Base-by-base conservation (phyloP, 2,888 invertebrate genomes). In the Clistopyga incitator region DNA sequence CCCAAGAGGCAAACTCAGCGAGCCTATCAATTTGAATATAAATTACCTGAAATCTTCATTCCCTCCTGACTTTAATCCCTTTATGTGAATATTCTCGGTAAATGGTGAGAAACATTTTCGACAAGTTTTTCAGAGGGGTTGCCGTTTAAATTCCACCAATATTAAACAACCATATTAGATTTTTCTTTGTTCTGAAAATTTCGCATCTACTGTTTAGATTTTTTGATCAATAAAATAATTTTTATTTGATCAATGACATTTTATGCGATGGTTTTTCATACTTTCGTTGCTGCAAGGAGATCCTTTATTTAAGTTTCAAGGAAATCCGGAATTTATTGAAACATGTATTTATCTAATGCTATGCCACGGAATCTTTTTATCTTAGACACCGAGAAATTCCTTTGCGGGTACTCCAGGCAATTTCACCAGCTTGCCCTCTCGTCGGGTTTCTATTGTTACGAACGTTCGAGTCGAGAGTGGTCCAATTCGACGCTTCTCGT, bases 21-120 rank as follows among this genome's bases (percentile, higher is more conserved):
- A 29, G 54, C 45, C 78, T 52, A 78, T 82, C 78, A 74, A 75
- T 82, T 82, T 78, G 61, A 82, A 78, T 78, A 78, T 82, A 78
- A 82, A 78, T 78, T 70, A 68, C 56, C 34, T 64, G 71, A 71
- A 81, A 78, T 80, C 81, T 82, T 82, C 61, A 71, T 67, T 47
- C 80, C 61, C 47, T 42, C 42, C 18, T 38, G 42, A 76, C 75
- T 85, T 85, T 45, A 56, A 67, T 71, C 45, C 52, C 25, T 42
- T 38, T 15, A 23, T 45, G 76, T 18, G 45, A 59, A 56, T 67
- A 8, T 8, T 11, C 11, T 56, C 38, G 50, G 29, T 59, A 59
- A 72, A 59, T 45, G 25, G 34, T 18, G 18, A 18, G 0, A 18
- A 50, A 34, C n/a, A n/a, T 47, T 47, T 67, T 45, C 15, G 13